These are phyloP conservation scores for Halcyon chelicuti DNA, from an alignment of 2,797 vertebrate genomes.

Conservation along the genomic window DNA sequence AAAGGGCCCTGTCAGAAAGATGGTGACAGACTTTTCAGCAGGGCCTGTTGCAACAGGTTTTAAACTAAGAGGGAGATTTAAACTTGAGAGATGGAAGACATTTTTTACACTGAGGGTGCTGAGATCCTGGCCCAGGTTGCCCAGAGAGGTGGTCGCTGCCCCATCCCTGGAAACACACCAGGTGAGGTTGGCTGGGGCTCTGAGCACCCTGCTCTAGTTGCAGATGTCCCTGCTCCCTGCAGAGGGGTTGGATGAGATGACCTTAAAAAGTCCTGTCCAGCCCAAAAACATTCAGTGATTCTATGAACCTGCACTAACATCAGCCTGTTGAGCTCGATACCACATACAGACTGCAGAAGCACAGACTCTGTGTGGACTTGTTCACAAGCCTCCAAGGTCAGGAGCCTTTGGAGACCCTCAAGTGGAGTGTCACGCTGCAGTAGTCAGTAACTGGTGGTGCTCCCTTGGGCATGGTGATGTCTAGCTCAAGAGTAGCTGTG, in stretches of 20 bases:
- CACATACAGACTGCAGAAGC: background rate
- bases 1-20: background rate
- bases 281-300: background rate
- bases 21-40: background rate
- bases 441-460: background rate
- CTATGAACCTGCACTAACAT: background rate
- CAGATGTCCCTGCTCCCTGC: background rate
- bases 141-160: background rate
- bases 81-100: background rate
- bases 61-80: background rate
- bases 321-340: background rate
- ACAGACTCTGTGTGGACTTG: background rate
- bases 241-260: background rate
- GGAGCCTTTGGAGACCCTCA: background rate
- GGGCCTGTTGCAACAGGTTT: background rate
- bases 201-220: background rate
- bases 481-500: background rate
- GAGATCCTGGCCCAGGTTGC: background rate
- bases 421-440: background rate
- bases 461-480: background rate
- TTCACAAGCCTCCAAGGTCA: background rate
- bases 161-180: background rate
- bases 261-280: background rate
- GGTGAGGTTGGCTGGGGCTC: background rate
- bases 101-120: background rate